These are phyloP conservation scores for Turnix velox DNA, from an alignment of 2,113 vertebrate species.

Conservation along the genomic window DNA sequence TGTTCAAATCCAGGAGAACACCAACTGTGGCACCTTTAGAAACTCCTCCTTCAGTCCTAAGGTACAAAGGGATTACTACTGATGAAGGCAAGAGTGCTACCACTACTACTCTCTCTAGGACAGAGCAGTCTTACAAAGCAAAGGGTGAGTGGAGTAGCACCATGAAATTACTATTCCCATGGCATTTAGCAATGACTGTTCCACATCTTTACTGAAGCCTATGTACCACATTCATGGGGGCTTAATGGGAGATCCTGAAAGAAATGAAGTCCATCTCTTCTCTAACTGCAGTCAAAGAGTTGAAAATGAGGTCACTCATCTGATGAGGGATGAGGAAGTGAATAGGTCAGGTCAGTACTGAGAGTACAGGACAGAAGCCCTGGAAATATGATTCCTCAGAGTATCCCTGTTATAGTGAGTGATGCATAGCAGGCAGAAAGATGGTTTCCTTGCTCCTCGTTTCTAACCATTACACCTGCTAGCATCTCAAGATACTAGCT, in stretches of 20 bases:
- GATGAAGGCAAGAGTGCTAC: background rate
- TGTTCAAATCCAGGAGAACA: slow-evolving; percentile 90
- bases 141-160: background rate
- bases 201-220: background rate
- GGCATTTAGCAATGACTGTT: background rate
- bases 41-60: slow-evolving; percentile 94
- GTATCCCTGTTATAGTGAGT: background rate
- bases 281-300: background rate
- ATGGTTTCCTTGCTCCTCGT: background rate
- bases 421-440: background rate
- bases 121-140: background rate
- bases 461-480: background rate
- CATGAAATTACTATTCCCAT: background rate
- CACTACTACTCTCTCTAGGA: background rate
- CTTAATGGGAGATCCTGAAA: background rate
- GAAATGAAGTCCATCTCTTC: background rate
- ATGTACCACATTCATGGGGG: background rate
- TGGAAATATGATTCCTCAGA: background rate
- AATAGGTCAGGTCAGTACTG: background rate
- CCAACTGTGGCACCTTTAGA: slow-evolving; percentile 89
- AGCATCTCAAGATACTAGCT: background rate
- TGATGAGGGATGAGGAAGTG: fast-evolving
- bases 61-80: background rate
- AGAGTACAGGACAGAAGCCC: background rate
- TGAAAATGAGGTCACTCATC: background rate